Conservation (phyloP, 2,888 invertebrate species). For the Ophion ellenae region DNA sequence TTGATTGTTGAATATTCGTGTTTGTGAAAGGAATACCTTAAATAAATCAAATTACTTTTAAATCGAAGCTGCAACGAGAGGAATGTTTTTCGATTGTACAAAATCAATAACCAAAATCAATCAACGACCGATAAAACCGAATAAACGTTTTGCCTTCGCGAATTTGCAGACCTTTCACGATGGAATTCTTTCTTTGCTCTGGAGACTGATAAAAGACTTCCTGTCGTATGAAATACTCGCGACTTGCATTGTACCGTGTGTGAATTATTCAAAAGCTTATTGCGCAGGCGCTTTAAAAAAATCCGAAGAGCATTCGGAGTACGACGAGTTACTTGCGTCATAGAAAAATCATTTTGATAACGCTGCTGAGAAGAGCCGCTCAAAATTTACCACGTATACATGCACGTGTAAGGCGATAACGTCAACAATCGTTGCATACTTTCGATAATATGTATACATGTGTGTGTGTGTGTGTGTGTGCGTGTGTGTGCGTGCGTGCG, state of each 20-base stretch:
- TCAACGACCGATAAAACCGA: neutral
- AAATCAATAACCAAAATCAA: neutral
- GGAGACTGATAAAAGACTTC: neutral
- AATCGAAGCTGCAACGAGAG: no score
- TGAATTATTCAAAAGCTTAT: conserved; percentile 16
- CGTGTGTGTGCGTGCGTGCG: no score
- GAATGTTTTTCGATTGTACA: no score
- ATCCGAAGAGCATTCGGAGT: neutral
- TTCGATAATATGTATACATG: neutral
- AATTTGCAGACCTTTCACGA: neutral
- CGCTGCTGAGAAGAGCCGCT: conserved; percentile 19
- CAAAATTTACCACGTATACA: conserved; percentile 40
- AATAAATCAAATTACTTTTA: no score
- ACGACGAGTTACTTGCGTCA: conserved; percentile 16
- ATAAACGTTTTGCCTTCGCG: neutral
- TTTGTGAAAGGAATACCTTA: no score
- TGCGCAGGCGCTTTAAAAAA: neutral
- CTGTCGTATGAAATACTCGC: neutral
- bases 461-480: no score
- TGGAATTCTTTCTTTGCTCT: neutral
- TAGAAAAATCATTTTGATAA: conserved; percentile 18
- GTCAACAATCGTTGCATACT: neutral
- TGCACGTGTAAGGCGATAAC: neutral
- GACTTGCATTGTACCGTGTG: neutral
- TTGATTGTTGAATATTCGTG: no score